Base-by-base conservation (phyloP, 2,113 vertebrate genomes). In the Perca flavescens region DNA sequence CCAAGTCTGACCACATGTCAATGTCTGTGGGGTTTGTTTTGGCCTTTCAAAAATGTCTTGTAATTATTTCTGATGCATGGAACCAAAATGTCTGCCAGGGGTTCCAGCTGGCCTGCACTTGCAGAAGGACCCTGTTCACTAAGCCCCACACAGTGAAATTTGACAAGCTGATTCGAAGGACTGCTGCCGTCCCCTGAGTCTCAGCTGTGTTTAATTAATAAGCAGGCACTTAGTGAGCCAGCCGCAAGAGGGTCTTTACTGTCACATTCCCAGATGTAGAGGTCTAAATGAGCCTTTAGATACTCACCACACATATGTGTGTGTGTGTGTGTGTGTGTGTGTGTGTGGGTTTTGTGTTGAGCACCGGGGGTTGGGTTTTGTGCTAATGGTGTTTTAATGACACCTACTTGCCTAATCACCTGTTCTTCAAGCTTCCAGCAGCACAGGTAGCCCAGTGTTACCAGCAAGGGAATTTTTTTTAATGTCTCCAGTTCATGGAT, bases 341-440 rank as follows among this genome's bases (percentile, higher is more conserved):
- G 46, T 54, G 74, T n/a, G n/a, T n/a, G n/a, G 49, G 62, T 34
- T 77, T 25, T 85, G 80, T 50, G 21, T 62, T 11, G 46, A 78
- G 46, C 53, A 54, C 21, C n/a, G n/a, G 84, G 75, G 85, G 64
- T 83, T 72, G 63, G 76, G 61, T 75, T 86, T 91, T 85, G 87
- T 68, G 69, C 63, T 94, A 94, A 95, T 94, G 83, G 82, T 60
- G 73, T 94, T 94, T 94, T 94, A 94, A 94, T 94, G 93, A 93
- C 85, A 83, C 76, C 85, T 91, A 67, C 85, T 86, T 88, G 91
- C 82, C 92, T 92, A 92, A 94, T 93, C 89, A 87, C 87, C 90
- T 91, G 79, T 87, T 93, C 87, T 86, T 77, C 84, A 92, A 88
- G 84, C 83, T 88, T 93, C 83, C 83, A 87, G 79, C 74, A 75